Evolutionary conservation across 1,140 invertebrate genomes (phyloP), one percentile per base, ranked within the genome.

Genomic region (Holotrichia oblita): DNA sequence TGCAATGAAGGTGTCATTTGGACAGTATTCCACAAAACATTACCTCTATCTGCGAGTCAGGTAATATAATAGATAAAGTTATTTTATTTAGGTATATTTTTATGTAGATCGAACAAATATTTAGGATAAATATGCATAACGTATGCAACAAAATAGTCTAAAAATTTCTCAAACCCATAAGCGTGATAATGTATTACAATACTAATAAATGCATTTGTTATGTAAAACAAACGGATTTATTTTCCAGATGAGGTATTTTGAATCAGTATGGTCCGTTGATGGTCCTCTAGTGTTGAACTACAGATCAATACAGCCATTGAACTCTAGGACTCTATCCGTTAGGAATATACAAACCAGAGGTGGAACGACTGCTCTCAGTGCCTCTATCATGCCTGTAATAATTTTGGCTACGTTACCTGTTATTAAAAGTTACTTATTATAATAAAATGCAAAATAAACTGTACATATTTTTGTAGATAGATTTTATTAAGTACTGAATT

Each of bases 1-100:
- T 96, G 94, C 81, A 89, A 90, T 59, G 93, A 95, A 83, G 88
- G 89, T 22, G 93, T 95, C 1, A 89, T 90, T 1, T 96, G 94
- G 94, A 93, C 92, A 6, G 88, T 96, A 3, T 89, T 94, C 77
- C 88, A 90, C 0, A 86, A 90, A 44, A 90, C 90, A 55, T 84
- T 91, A 24, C 87, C 88, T 0, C 89, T 94, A 41, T 91, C 91
- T 0, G 82, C 88, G 42, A 81, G 86, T 9, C 92, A 93, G 88
- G 91, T 92, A 81, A 80, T 69, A 69, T 48, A 48, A 48, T 17
- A 17, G 1, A 48, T 17, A 10, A 14, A 14, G n/a, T n/a, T 17
- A 48, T 48, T 48, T 48, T 48, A 48, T 2, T 48, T 48, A 10
- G 27, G 4, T 34, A 34, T 34, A 34, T 34, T 4, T 4, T 34